A percentile compares a stretch with the other conserved stretches of the same genome.
phyloP scores from a whole-genome alignment of 2,888 invertebrate species.

The Dryobotodes eremita region DNA sequence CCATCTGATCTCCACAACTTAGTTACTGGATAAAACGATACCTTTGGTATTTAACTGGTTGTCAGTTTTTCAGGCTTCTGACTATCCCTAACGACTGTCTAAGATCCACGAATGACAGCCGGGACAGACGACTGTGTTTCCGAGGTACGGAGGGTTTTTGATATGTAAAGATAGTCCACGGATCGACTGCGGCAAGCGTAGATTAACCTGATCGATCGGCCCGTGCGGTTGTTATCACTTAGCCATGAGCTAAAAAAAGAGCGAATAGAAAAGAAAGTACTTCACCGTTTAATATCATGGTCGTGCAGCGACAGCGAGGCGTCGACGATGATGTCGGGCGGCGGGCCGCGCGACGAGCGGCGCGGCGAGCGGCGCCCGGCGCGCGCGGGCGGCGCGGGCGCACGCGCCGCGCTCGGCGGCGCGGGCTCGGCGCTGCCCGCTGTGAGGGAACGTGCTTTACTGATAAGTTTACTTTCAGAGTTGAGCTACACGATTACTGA shows the following conservation, averaged over 20 bases:
- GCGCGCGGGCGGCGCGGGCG: slow-evolving; percentile 88
- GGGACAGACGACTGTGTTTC: neutral
- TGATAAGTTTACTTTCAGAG: neutral
- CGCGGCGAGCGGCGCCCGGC: slow-evolving; percentile 84
- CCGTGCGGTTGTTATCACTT: neutral
- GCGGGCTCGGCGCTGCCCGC: slow-evolving; percentile 34
- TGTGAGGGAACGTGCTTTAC: neutral
- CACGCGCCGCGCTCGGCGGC: slow-evolving; percentile 52
- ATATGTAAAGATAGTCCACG: neutral
- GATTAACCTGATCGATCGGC: neutral
- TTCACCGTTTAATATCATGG: slow-evolving; percentile 79
- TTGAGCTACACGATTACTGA: neutral
- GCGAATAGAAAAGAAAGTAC: neutral
- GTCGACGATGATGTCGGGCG: slow-evolving; percentile 85
- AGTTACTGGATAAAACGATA: neutral
- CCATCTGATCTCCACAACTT: neutral
- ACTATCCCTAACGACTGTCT: neutral
- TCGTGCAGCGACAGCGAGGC: slow-evolving; percentile 81
- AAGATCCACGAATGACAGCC: neutral
- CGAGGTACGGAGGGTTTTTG: neutral
- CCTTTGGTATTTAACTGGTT: neutral
- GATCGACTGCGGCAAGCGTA: neutral
- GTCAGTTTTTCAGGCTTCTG: neutral
- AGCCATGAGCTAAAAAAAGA: neutral
- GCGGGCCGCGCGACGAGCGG: slow-evolving; percentile 78